These are phyloP conservation scores for Cosmopolites sordidus DNA, from an alignment of 2,888 invertebrate genomes.

Conservation along the genomic window DNA sequence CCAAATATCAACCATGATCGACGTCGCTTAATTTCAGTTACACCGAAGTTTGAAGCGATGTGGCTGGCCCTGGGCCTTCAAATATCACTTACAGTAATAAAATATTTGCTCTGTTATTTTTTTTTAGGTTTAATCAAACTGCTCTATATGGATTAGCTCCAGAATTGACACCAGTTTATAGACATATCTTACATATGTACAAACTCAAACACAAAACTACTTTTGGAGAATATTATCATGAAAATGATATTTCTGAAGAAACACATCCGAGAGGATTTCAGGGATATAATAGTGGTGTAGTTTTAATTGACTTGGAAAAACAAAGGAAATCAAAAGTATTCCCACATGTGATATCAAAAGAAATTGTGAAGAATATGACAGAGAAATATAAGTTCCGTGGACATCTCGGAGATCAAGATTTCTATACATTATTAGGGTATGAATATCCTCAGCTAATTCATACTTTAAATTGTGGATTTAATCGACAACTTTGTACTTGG, in stretches of 20 bases:
- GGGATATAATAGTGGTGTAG: conserved; percentile 79
- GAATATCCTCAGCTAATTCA: conserved; percentile 69
- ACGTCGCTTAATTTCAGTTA: too few relatives aligned
- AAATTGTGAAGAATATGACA: conserved; percentile 54
- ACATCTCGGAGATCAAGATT: conserved; percentile 80
- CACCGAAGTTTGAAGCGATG: too few relatives aligned
- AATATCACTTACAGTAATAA: not conserved
- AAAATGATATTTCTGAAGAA: conserved; percentile 33
- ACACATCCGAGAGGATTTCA: conserved; percentile 55
- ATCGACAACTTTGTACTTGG: conserved; percentile 77
- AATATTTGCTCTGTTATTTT: conserved; percentile 1
- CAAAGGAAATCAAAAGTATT: conserved; percentile 62
- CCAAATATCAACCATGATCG: too few relatives aligned
- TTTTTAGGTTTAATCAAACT: conserved; percentile 54
- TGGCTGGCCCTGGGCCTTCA: too few relatives aligned
- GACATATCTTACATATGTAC: conserved; percentile 66
- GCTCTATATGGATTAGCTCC: conserved; percentile 68
- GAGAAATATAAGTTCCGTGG: conserved; percentile 63
- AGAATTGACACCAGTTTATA: conserved; percentile 74
- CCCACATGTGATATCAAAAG: conserved; percentile 53
- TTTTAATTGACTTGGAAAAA: conserved; percentile 64
- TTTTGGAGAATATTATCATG: conserved; percentile 51
- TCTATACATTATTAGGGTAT: conserved; percentile 66
- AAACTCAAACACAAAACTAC: conserved; percentile 58
- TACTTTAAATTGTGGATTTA: conserved; percentile 72